Evolutionary conservation across 2,888 invertebrate species (phyloP), one percentile per base, ranked within the genome.

Genomic region (Acronicta psi): DNA sequence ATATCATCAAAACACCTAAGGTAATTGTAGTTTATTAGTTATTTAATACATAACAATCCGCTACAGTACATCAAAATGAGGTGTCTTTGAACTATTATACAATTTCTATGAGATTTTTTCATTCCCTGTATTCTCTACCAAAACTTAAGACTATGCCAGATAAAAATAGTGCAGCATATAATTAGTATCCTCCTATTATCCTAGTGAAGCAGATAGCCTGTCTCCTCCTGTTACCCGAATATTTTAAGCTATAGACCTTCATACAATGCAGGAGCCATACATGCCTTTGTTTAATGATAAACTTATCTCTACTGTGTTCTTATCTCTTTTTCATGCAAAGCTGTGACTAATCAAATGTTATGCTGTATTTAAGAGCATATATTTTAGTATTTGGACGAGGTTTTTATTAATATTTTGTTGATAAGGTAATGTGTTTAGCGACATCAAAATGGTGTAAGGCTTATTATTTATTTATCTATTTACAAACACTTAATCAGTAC

Each of bases 1-100:
- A 93, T 88, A 91, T 90, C 81, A 85, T 90, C 71, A 87, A 89
- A 88, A 91, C 90, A 65, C 91, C 92, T 29, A 93, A 92, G 92
- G 93, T 93, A 85, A 77, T 89, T 64, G 31, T 59, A 63, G 51
- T 47, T 20, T 47, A 38, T 8, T 17, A 14, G 4, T 23, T 34
- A 20, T 16, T 14, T 2, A 14, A 31, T 23, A 41, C 8, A 17
- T n/a, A 11, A 38, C 10, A n/a, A 25, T 13, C 10, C 3, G 20
- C 1, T 6, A 16, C 7, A 36, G 2, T 42, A 7, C 1, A 20
- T 11, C 14, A 34, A 51, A 43, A 47, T 0, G 7, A 18, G 16
- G 17, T 10, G 34, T 18, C 11, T 23, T 34, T 9, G 18, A n/a
- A 29, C 8, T 7, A 34, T 16, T 8, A 16, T 29, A 0, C 0